phyloP scores from a whole-genome alignment of 2,888 invertebrate genomes.

The Junonia oenone region DNA sequence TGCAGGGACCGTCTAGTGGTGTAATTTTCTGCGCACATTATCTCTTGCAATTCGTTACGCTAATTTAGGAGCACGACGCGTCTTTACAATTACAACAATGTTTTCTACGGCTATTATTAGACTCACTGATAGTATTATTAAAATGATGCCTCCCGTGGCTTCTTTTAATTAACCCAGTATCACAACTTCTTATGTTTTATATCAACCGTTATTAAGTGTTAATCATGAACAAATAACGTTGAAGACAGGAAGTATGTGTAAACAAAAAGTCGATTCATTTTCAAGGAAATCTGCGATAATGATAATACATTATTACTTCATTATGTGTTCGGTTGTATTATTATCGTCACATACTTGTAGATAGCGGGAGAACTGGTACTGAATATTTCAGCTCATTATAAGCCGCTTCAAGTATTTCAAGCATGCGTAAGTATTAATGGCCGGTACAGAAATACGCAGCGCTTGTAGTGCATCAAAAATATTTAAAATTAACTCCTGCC shows the following conservation, averaged over 20 bases:
- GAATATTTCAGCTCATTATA: slow-evolving; percentile 12
- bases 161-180: not conserved
- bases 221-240: not conserved
- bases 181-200: not conserved
- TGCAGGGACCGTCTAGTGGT: not conserved
- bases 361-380: not conserved
- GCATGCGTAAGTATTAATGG: slow-evolving; percentile 30
- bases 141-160: not conserved
- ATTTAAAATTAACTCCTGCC: slow-evolving; percentile 62
- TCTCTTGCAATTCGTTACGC: not conserved
- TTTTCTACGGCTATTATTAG: not conserved
- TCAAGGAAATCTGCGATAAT: not conserved
- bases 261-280: not conserved
- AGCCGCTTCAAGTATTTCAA: slow-evolving; percentile 30
- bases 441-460: slow-evolving; percentile 34
- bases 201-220: not conserved
- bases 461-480: slow-evolving; percentile 60
- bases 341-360: not conserved
- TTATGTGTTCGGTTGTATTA: not conserved
- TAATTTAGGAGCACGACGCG: slow-evolving; percentile 5
- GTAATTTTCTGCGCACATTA: slow-evolving; percentile 15
- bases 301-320: not conserved
- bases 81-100: slow-evolving; percentile 2
- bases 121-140: not conserved
- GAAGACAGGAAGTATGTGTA: not conserved